These are phyloP conservation scores for Chionoecetes opilio DNA, from an alignment of 1,140 invertebrate species.

Conservation along the genomic window DNA sequence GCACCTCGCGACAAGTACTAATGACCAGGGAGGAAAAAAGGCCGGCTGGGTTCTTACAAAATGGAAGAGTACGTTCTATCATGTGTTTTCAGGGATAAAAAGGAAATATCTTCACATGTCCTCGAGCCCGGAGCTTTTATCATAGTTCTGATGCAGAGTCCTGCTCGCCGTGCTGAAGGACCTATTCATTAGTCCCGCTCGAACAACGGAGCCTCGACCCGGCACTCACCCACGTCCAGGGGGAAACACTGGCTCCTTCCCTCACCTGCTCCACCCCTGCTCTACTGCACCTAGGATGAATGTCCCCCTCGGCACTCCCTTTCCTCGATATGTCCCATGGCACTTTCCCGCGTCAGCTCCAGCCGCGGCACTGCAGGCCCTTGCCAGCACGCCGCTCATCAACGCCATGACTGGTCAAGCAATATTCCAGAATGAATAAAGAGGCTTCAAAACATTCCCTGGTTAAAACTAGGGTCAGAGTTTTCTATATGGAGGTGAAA, in stretches of 20 bases:
- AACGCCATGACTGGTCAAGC: too few relatives aligned
- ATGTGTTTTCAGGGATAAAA: constrained; percentile 82
- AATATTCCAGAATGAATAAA: too few relatives aligned
- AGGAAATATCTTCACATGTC: constrained; percentile 81
- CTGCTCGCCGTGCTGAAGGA: constrained; percentile 74
- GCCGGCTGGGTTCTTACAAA: constrained; percentile 81
- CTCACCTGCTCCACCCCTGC: not conserved
- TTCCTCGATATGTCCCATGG: not conserved
- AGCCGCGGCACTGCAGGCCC: not conserved
- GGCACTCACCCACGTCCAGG: constrained; percentile 14
- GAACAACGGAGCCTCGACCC: constrained; percentile 8
- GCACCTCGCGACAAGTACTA: constrained; percentile 81
- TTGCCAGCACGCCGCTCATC: not conserved
- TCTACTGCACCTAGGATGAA: not conserved
- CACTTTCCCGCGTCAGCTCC: not conserved
- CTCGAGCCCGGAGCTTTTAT: constrained; percentile 79
- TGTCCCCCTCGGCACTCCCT: not conserved
- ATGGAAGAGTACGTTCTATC: constrained; percentile 81
- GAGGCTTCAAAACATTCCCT: too few relatives aligned
- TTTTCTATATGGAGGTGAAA: too few relatives aligned
- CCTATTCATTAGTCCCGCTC: constrained; percentile 73
- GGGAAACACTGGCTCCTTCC: not conserved
- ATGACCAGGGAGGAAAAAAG: constrained; percentile 80
- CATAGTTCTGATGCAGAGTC: constrained; percentile 76
- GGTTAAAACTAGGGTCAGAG: too few relatives aligned